Base-by-base conservation (phyloP, 2,888 invertebrate species). In the Sclerodermus sp. region DNA sequence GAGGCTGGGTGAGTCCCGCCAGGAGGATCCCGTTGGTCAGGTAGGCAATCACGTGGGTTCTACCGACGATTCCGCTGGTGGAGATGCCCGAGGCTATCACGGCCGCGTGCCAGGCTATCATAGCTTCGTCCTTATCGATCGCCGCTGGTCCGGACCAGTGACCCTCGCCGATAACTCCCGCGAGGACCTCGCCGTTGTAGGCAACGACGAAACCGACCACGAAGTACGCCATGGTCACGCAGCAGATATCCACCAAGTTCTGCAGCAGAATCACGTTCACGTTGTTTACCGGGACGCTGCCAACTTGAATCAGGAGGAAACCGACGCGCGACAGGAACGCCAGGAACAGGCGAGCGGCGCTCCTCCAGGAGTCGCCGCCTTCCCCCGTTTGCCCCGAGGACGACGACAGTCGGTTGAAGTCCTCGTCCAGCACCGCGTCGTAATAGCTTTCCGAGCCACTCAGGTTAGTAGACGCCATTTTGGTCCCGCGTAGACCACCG, bases 211-310 rank as follows among this genome's bases (percentile, higher is more conserved):
- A 70, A 29, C 79, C 79, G 1, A 71, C 31, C 10, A 73, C 42
- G 2, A 65, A 42, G 48, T 71, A 79, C 1, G 67, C 60, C 6
- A 74, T n/a, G 1, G 72, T 74, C 3, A 65, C 60, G 44, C 67
- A 62, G 6, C 65, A 67, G 6, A 79, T 59, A 45, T 79, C 79
- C 0, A 77, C 39, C 13, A 76, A 56, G 52, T 79, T 79, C 12
- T 77, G 72, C 2, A 78, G 60, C 1, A 78, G 51, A 14, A 79
- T 73, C 32, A 73, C 58, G 45, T 76, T 78, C 1, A 76, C 70
- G 51, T 79, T 74, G 47, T 67, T 71, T 13, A 71, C 60, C 6
- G 79, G 77, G 37, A 79, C 68, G 45, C 71, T 72, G 17, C 78
- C 77, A 9, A 78, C 52, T 59, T 79, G 75, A 1, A 78, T 55